A percentile compares a stretch with the other conserved stretches of the same genome.
Conservation (phyloP, 1,140 invertebrate genomes). For the Diachasma alloeum region DNA sequence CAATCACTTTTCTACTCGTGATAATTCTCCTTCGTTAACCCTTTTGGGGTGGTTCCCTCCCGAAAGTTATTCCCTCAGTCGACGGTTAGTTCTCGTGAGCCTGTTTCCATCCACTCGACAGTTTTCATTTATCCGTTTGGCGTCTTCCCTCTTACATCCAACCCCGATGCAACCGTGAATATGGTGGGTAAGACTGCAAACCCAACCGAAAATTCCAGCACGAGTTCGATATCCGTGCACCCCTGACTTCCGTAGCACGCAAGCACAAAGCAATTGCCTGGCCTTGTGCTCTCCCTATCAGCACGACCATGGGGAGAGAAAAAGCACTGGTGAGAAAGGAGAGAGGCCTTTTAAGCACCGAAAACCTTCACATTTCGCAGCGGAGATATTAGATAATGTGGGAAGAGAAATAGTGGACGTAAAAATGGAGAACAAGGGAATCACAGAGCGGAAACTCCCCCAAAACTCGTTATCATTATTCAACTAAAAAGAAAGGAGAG, state of each 20-base stretch:
- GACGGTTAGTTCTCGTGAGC: background rate
- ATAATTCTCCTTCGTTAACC: background rate
- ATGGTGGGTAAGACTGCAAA: background rate
- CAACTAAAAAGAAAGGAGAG: background rate
- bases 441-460: background rate
- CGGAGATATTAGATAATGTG: background rate
- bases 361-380: background rate
- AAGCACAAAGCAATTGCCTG: conserved; percentile 8
- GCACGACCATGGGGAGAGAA: background rate
- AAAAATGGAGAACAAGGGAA: background rate
- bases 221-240: conserved; percentile 1
- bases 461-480: background rate
- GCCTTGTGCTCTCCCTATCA: background rate
- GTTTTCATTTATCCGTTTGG: background rate
- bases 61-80: background rate
- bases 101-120: background rate
- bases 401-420: background rate
- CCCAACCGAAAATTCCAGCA: background rate
- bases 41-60: background rate
- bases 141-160: background rate
- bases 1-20: background rate
- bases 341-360: background rate
- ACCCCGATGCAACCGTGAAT: background rate
- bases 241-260: background rate
- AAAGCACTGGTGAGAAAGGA: background rate